Percentiles rank a stretch among this genome's conserved stretches.
Conservation (phyloP, 1,140 invertebrate species). For the Drosophila funebris region DNA sequence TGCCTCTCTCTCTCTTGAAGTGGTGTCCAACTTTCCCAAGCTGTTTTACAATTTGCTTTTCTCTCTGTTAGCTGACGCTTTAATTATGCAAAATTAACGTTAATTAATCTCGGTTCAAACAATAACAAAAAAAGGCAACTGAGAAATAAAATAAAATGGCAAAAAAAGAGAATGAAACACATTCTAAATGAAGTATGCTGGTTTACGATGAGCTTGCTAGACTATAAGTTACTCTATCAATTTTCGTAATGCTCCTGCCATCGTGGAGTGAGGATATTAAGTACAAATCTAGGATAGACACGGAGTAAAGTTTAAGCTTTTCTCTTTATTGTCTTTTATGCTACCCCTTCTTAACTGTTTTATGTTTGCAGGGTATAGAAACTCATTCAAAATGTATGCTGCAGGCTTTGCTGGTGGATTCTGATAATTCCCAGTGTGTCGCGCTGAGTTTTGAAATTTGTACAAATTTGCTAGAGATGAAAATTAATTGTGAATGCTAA, state of each 20-base stretch:
- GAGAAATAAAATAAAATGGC: constrained; percentile 3
- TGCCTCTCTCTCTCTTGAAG: background rate
- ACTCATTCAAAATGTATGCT: constrained; percentile 25
- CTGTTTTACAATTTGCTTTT: constrained; percentile 40
- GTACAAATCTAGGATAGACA: background rate
- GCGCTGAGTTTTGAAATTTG: constrained; percentile 50
- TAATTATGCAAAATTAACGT: constrained; percentile 82
- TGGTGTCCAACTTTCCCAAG: constrained; percentile 15
- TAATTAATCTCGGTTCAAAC: constrained; percentile 71
- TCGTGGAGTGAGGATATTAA: too few species aligned
- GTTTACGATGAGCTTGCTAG: background rate
- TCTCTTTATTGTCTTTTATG: background rate
- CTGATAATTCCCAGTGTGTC: constrained; percentile 35
- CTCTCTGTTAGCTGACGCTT: constrained; percentile 44
- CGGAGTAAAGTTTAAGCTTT: background rate
- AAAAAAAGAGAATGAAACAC: constrained; percentile 6
- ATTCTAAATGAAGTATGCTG: background rate
- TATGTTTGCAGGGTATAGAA: constrained; percentile 5
- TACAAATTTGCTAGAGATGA: constrained; percentile 60
- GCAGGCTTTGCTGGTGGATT: constrained; percentile 32
- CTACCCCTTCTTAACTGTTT: background rate
- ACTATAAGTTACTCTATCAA: background rate
- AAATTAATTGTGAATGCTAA: constrained; percentile 75
- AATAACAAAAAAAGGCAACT: constrained; percentile 45
- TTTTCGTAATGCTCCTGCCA: too few species aligned